Base-by-base conservation (phyloP, 2,888 invertebrate genomes). In the Temnothorax ravouxi region DNA sequence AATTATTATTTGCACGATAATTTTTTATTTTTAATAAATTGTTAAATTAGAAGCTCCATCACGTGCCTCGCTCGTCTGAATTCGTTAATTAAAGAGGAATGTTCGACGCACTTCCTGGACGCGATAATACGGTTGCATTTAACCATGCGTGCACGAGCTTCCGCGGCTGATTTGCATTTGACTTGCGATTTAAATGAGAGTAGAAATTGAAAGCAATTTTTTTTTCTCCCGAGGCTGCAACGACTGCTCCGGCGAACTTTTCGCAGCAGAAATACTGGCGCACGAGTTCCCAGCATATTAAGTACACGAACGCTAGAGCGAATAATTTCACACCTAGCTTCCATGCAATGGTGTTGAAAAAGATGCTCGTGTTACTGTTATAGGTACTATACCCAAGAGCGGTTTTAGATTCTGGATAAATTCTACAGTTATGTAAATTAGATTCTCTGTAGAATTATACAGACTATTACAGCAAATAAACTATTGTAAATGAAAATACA, bases 91-190 rank as follows among this genome's bases (percentile, higher is more conserved):
- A 56, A 50, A 59, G 34, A 71, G n/a, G n/a, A 47, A 50, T 71
- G 13, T n/a, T 38, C 13, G 18, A 50, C n/a, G 41, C 25, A 72
- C 18, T 72, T 80, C 18, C 18, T 50, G 47, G 25, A 13, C 9
- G 38, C 44, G 59, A 80, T 61, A 80, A 59, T 80, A 34, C 79
- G 25, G 50, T 38, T 64, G 72, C 59, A 50, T 59, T 56, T 69
- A 29, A 69, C 4, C 67, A 25, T 54, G 69, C 25, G 34, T 18
- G 34, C 52, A 13, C 47, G 18, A 59, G 47, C 29, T 71, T 59
- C 34, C 18, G 47, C 50, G 38, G 38, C 25, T 80, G 25, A 80
- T 80, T 80, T 72, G 72, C 59, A 80, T 80, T 80, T 71, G 47
- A 61, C 54, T 72, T 50, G 21, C 59, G 50, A 59, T 80, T 80